Base-by-base conservation (phyloP, 2,113 vertebrate species). In the Eidolon helvum region DNA sequence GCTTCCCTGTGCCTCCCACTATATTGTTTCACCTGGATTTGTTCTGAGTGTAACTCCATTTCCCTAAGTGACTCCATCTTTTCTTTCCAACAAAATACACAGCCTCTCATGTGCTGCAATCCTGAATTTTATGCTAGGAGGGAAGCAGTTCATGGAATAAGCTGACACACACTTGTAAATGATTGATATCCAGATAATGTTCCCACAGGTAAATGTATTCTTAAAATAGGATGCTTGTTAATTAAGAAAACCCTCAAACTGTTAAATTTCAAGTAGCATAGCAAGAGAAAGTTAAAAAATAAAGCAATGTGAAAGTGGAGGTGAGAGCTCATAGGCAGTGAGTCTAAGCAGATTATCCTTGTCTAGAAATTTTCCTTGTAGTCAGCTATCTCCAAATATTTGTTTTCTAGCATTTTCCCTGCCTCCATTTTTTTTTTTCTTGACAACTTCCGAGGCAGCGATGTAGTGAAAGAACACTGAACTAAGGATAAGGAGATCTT, bases 211-310 rank as follows among this genome's bases (percentile, higher is more conserved):
- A 93, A 48, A 26, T 95, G 45, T 59, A 33, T 87, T 85, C 45
- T 83, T 63, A 40, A 75, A 74, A 84, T 7, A 83, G 24, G 33
- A 71, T 90, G 50, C n/a, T 89, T 91, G 10, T 55, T 91, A 72
- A 90, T 96, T 96, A 95, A 82, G 45, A 87, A 84, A 86, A 90
- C 66, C 7, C 87, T 10, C 38, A 75, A 59, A 57, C 21, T 35
- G 3, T 92, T 84, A 45, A 53, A 53, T 92, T 92, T 75, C 33
- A 66, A 90, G 21, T 10, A 57, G 10, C 11, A 30, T 9, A 40
- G 87, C 16, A 24, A 90, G 69, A 75, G 24, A 35, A 88, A 55
- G 55, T 71, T 7, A 72, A 85, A 90, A 79, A 50, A 59, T 10
- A 50, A 75, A 93, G 18, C 12, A 24, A 12, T 16, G 7, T 43